Evolutionary conservation across 2,797 vertebrate species (phyloP), one percentile per base, ranked within the genome.

Genomic region (Anomalospiza imberbis): DNA sequence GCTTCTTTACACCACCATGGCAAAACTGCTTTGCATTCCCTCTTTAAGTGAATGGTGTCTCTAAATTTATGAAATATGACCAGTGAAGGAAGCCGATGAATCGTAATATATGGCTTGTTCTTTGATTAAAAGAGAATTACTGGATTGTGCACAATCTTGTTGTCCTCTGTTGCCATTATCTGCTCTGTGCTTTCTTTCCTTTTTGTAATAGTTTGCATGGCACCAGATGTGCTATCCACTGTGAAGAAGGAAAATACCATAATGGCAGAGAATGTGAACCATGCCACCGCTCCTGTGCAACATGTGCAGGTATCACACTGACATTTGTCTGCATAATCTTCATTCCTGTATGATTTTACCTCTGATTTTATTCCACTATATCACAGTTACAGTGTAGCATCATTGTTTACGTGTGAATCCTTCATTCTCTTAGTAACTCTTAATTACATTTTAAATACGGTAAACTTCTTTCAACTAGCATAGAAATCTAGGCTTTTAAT

Each of bases 241-340:
- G 99, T 95, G 98, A 99, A 53, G 96, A 98, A 8, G 99, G 99
- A 67, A 98, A 98, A 88, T 99, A 99, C 96, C 99, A 99, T 95
- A 99, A 98, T 6, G 99, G 98, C 68, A 98, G 98, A 91, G 97
- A 98, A n/a, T 99, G 99, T 95, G 99, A 99, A 88, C 97, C 97
- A 11, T 99, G 99, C 91, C 99, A 99, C 94, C 97, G 97, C 54
- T 98, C 98, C 62, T 99, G 99, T 92, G 99, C 99, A 47, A 98
- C 99, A 18, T 99, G 99, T 95, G 98, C 99, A 98, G 99, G 99
- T 99, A 98, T 48, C 31, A 47, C 40, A 57, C 45, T 77, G 57
- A 63, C 26, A 18, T 12, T 45, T n/a, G 38, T 89, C 24, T 26
- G 48, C 21, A 21, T 48, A 12, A 6, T 85, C 91, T 75, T 36